A percentile compares a stretch with the other conserved stretches of the same genome.
Evolutionary conservation across 2,888 invertebrate species (phyloP).

Genomic region (Lepidocyrtinus sp.): DNA sequence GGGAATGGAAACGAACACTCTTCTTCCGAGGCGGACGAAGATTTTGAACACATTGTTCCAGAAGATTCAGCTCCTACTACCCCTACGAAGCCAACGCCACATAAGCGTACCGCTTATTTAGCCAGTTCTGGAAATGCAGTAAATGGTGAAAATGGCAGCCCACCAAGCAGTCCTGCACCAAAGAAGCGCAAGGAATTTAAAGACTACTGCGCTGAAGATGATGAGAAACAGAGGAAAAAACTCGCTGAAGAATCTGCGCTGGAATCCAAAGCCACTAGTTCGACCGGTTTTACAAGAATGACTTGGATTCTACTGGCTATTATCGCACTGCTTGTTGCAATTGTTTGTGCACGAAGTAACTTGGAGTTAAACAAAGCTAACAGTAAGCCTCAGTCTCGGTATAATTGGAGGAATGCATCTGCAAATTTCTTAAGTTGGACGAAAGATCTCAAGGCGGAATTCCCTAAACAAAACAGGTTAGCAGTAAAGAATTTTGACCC

Average conservation of each 20-base stretch:
- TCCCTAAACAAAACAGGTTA: conserved; percentile 54
- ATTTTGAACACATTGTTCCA: conserved; percentile 12
- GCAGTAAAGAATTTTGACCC: background rate
- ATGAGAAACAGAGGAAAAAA: conserved; percentile 4
- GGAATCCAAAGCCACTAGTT: background rate
- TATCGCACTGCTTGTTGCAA: background rate
- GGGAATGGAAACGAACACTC: background rate
- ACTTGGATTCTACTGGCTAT: background rate
- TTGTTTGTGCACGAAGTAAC: no score
- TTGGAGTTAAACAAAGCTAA: background rate
- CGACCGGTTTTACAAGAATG: background rate
- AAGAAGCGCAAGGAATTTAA: conserved; percentile 25
- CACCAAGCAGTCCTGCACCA: conserved; percentile 31
- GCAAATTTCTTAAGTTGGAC: conserved; percentile 6
- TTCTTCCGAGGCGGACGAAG: conserved; percentile 17
- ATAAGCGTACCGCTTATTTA: conserved; percentile 26
- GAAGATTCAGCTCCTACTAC: conserved; percentile 16
- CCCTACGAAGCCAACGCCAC: conserved; percentile 19
- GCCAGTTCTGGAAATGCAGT: background rate
- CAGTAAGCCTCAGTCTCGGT: conserved; percentile 1
- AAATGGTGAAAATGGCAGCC: conserved; percentile 17
- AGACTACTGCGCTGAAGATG: conserved; percentile 31
- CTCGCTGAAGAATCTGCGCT: background rate
- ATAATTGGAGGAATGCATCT: conserved; percentile 41
- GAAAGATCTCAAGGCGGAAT: conserved; percentile 28